These are phyloP conservation scores for Phoxinus phoxinus DNA, from an alignment of 2,113 vertebrate species.

Conservation along the genomic window DNA sequence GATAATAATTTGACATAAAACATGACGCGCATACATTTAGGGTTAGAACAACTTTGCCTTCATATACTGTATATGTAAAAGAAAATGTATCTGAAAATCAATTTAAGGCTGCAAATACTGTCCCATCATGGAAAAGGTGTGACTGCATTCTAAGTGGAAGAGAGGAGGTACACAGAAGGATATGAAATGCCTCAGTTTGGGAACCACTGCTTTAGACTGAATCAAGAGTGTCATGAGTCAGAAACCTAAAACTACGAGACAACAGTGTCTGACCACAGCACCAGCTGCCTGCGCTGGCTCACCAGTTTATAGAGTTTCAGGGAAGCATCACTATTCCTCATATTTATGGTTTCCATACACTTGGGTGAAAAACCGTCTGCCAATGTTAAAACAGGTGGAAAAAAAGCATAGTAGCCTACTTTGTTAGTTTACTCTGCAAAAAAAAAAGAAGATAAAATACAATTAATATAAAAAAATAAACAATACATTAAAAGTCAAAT, in stretches of 20 bases:
- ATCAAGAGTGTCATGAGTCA: not conserved
- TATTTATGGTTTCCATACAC: not conserved
- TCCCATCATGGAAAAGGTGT: too few relatives aligned
- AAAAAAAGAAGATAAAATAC: too few relatives aligned
- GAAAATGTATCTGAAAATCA: too few relatives aligned
- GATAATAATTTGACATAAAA: too few relatives aligned
- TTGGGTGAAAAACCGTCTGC: not conserved
- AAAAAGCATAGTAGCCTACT: not conserved
- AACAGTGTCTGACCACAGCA: constrained; percentile 34
- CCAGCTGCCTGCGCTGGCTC: not conserved
- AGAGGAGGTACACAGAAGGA: too few relatives aligned
- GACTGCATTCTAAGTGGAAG: too few relatives aligned
- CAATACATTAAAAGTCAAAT: not conserved
- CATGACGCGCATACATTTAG: too few relatives aligned
- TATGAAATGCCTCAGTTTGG: too few relatives aligned
- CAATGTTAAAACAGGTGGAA: not conserved
- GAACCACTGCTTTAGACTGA: not conserved
- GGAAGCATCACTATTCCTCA: not conserved
- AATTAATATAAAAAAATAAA: not conserved
- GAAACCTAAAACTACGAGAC: not conserved
- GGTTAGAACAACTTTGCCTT: too few relatives aligned
- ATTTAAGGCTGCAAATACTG: too few relatives aligned
- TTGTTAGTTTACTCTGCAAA: too few relatives aligned
- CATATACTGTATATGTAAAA: too few relatives aligned
- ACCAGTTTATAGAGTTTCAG: not conserved